Evolutionary conservation across 2,113 vertebrate genomes (phyloP), one percentile per base, ranked within the genome.

Genomic region (Tinamus guttatus): DNA sequence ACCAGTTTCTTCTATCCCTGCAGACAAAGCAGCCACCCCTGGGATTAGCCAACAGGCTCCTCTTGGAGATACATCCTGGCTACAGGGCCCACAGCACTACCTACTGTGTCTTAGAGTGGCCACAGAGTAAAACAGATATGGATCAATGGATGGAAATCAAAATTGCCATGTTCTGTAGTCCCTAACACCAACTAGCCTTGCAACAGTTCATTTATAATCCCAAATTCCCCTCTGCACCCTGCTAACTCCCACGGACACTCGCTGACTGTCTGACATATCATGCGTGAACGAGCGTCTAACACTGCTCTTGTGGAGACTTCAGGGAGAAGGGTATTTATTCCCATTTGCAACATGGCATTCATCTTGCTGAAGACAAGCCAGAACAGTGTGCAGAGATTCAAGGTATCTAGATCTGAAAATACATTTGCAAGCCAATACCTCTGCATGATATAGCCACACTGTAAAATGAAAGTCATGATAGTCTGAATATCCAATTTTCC

Each of bases 251-350:
- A 41, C 2, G 7, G 76, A 64, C 63, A 76, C 59, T 24, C 8
- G 0, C 30, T 52, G 34, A 38, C 25, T 10, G 14, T 52, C 25
- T 56, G 51, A 40, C 7, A 40, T 20, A 0, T 0, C 0, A 16
- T 2, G 3, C 36, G 71, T 74, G 85, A 85, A 27, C 0, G 3
- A 64, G 8, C 3, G 4, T 10, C 70, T 83, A 51, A 80, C 36
- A 32, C 25, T 0, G 0, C 19, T 51, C 60, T 80, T 22, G 14
- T 2, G 1, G 64, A 68, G 49, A 59, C 60, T 54, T 40, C 5
- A 3, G 38, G 73, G 36, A 86, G 40, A 16, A 68, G 14, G 41
- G 28, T 22, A 41, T 43, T 85, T 49, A 85, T 36, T 67, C 59
- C 67, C 62, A 8, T 43, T n/a, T 65, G 45, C 70, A 36, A 32